Evolutionary conservation across 1,140 invertebrate species (phyloP), one percentile per base, ranked within the genome.

Genomic region (Yoshiicerus persimilis): DNA sequence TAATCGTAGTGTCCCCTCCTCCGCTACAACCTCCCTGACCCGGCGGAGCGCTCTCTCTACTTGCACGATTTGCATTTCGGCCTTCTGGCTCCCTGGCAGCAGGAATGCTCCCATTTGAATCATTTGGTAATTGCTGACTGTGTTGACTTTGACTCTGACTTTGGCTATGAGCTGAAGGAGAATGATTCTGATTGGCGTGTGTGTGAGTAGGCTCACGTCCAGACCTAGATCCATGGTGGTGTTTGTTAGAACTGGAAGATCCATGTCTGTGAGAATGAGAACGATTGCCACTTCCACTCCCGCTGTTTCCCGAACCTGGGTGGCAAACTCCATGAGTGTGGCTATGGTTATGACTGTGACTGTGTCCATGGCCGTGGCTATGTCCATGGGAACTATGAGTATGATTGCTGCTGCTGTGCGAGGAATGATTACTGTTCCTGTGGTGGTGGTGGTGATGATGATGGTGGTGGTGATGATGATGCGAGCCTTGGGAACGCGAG

Each of bases 151-250:
- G n/a, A n/a, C n/a, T 39, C 9, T 11, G 38, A 39, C 2, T 39
- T 39, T 39, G 38, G 38, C 38, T 39, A 8, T 84, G 34, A 23
- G 36, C 41, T 30, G 84, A 20, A 23, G 39, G 70, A 8, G 13
- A 27, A n/a, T 87, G 70, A 39, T 77, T 38, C 11, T 41, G 36
- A n/a, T 47, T 87, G 32, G 36, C 39, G 41, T 87, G 70, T 16
- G 86, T 47, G 4, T 32, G n/a, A 20, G 86, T 23, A 20, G 36
- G 30, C 10, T 87, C 38, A 16, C 41, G 77, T 20, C 86, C 13
- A 9, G 70, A 77, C 47, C 86, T 77, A 25, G 66, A 80, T 10
- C 86, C 39, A 38, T 87, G 86, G 32, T 86, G 84, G 66, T 86
- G 86, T 23, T 86, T 75, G 27, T 75, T 75, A 16, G 66, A 34